Evolutionary conservation across 2,113 vertebrate genomes (phyloP).

Genomic region (Brachionichthys hirsutus): DNA sequence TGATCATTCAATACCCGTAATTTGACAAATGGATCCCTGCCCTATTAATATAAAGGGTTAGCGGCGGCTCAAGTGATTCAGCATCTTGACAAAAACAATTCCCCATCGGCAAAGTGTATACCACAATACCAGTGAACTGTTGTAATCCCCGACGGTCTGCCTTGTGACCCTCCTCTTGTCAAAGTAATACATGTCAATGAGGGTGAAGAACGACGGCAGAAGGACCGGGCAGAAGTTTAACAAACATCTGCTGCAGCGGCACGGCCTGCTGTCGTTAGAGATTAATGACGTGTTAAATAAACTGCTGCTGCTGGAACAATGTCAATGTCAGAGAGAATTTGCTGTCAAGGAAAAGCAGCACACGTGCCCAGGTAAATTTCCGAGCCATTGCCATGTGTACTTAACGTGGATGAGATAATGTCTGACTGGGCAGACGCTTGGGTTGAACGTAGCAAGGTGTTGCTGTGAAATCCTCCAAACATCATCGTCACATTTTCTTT

Average conservation of each 20-base stretch:
- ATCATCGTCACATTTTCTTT: constrained; percentile 31
- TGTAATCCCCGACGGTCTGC: constrained; percentile 10
- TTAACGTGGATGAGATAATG: constrained; percentile 45
- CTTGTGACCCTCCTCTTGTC: constrained; percentile 46
- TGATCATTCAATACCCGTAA: constrained; percentile 58
- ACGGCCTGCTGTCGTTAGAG: constrained; percentile 69
- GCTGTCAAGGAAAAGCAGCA: constrained; percentile 54
- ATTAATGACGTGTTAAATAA: constrained; percentile 78
- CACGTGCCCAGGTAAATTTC: constrained; percentile 57
- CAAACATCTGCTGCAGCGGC: constrained; percentile 77
- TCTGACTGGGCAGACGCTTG: constrained; percentile 15
- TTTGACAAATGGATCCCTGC: constrained; percentile 36
- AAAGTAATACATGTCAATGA: constrained; percentile 52
- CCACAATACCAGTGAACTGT: constrained; percentile 26
- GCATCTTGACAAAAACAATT: constrained; percentile 19
- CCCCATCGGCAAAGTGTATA: constrained; percentile 5
- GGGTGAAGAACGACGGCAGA: constrained; percentile 57
- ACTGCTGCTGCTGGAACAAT: constrained; percentile 64
- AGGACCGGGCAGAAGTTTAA: constrained; percentile 63
- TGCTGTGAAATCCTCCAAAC: constrained; percentile 53
- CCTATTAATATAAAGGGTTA: constrained; percentile 14
- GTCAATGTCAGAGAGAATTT: constrained; percentile 72
- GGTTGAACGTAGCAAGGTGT: constrained; percentile 55
- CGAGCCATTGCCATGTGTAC: constrained; percentile 53
- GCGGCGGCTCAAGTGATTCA: constrained; percentile 26